Evolutionary conservation across 2,113 vertebrate species (phyloP).

Genomic region (Neolamprologus sp.): DNA sequence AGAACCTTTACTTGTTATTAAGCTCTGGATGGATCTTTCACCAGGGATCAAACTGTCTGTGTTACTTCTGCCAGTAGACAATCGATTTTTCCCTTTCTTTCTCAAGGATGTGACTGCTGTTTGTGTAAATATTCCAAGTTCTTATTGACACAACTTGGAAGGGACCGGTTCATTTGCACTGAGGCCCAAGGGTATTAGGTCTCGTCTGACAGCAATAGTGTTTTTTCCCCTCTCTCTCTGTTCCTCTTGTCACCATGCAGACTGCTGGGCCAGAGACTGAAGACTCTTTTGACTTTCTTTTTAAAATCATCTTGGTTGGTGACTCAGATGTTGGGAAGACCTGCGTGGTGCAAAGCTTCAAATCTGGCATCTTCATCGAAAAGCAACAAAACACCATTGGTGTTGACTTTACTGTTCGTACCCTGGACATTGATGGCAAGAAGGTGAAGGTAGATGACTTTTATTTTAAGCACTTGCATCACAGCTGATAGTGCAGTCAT

Average conservation of each 20-base stretch:
- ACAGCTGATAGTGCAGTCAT: background rate
- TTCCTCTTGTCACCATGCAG: slow-evolving; percentile 67
- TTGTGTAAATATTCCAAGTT: slow-evolving; percentile 24
- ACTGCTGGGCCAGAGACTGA: slow-evolving; percentile 67
- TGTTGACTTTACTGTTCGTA: slow-evolving; percentile 91
- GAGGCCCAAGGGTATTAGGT: background rate
- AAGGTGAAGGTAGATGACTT: slow-evolving; percentile 81
- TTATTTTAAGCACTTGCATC: background rate
- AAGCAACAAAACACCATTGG: slow-evolving; percentile 93
- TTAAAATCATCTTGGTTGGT: slow-evolving; percentile 93
- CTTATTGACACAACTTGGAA: slow-evolving; percentile 45
- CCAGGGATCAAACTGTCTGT: background rate
- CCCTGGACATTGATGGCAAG: slow-evolving; percentile 85
- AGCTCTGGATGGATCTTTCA: background rate
- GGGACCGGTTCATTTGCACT: slow-evolving; percentile 22
- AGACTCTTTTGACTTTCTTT: slow-evolving; percentile 87
- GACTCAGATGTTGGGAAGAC: slow-evolving; percentile 97
- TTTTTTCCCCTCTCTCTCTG: background rate
- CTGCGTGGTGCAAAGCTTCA: slow-evolving; percentile 90
- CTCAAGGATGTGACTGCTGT: background rate
- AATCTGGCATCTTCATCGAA: slow-evolving; percentile 80
- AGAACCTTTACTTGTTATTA: background rate
- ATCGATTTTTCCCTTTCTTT: background rate
- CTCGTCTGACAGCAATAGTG: background rate
- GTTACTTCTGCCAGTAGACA: background rate